Evolutionary conservation across 2,113 vertebrate species (phyloP).

Genomic region (Antechinus stuartii): DNA sequence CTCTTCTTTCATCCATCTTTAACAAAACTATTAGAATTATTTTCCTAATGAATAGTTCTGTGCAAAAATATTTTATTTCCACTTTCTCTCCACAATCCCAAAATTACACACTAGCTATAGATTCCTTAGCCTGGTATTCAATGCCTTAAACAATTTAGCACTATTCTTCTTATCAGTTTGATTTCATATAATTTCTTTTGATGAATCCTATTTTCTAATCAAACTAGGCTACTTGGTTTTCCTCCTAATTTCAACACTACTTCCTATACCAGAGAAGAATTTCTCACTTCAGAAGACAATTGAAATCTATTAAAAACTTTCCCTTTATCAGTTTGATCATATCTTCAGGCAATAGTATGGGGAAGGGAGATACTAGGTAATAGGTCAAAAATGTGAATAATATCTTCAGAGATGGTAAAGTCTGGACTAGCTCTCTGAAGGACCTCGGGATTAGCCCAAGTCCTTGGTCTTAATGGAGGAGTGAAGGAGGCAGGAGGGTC

Average conservation of each 20-base stretch:
- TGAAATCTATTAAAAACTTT: neutral
- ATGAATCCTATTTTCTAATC: no score
- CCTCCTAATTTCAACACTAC: no score
- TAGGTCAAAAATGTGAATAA: neutral
- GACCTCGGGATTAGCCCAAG: no score
- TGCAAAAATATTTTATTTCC: neutral
- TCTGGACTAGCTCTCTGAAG: no score
- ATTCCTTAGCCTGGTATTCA: neutral
- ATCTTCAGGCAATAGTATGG: neutral
- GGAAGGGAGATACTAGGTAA: neutral
- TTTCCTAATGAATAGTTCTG: neutral
- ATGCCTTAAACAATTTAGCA: neutral
- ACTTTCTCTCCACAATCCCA: neutral
- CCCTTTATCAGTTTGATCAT: neutral
- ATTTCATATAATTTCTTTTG: neutral
- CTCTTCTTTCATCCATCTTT: neutral
- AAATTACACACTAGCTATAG: neutral
- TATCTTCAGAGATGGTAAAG: neutral
- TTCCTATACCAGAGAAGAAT: no score
- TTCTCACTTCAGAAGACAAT: neutral
- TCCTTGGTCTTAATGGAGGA: no score
- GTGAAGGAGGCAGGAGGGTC: no score
- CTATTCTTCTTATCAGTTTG: neutral
- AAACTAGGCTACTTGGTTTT: no score
- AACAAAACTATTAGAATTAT: neutral